Evolutionary conservation across 1,140 invertebrate species (phyloP), one percentile per base, ranked within the genome.

Genomic region (Ylistrum balloti): DNA sequence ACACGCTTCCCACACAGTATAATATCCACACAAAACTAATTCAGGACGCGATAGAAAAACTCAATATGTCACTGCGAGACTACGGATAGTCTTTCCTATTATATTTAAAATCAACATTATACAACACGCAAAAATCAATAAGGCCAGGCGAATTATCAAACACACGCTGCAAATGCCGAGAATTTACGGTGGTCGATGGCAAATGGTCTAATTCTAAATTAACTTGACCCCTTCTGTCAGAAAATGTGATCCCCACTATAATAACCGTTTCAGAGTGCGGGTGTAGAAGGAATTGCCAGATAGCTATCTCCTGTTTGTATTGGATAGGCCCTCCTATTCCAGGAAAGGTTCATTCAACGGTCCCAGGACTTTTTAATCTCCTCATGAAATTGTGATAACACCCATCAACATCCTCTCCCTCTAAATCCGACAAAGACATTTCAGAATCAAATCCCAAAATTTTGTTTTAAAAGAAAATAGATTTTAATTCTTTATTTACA

Each of bases 71-170:
- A 90, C 34, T 86, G 22, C 9, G 86, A 10, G 41, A 87, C 45
- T 28, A 85, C 11, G n/a, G 88, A 74, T 87, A 86, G 28, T 33
- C 90, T 91, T 85, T 87, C 88, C 90, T 91, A 91, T 91, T 89
- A 91, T 91, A 89, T 91, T 91, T 91, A 91, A 90, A 91, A 91
- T 91, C 88, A 91, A 91, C 90, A 89, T 91, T 91, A 91, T 91
- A 86, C 90, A 91, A 91, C 88, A 33, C 56, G 45, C 86, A 56
- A 87, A 91, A 91, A 91, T 91, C 90, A 91, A 91, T 91, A 91
- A 35, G 86, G 87, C 22, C 45, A 34, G 45, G 48, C 32, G 56
- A 41, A 91, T 91, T 91, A 91, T 87, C 85, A 38, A 89, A 88
- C 85, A 85, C 35, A 56, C 86, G 86, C 88, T 85, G 88, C 34